These are phyloP conservation scores for Drosophila carrolli DNA, from an alignment of 1,140 invertebrate species.

Conservation along the genomic window DNA sequence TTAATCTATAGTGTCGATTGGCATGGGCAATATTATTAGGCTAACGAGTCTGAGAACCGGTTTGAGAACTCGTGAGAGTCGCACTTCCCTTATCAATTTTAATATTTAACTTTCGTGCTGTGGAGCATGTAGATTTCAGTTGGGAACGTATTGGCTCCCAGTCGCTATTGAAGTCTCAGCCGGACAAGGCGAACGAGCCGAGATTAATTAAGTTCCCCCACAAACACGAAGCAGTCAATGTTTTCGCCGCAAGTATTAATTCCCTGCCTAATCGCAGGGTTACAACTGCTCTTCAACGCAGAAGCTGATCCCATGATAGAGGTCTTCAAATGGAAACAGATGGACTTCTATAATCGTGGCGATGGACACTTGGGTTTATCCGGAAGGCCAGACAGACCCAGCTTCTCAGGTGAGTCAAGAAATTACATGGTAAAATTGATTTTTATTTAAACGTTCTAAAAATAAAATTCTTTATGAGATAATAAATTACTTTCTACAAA, in stretches of 20 bases:
- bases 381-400: slow-evolving; percentile 16
- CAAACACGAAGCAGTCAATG: slow-evolving; percentile 35
- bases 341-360: slow-evolving; percentile 84
- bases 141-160: slow-evolving; percentile 12
- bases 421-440: not conserved
- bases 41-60: slow-evolving; percentile 23
- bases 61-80: slow-evolving; percentile 24
- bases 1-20: not conserved
- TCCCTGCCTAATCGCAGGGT: slow-evolving; percentile 23
- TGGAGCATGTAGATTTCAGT: slow-evolving; percentile 9
- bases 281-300: slow-evolving; percentile 25
- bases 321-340: slow-evolving; percentile 84
- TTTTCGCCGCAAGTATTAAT: slow-evolving; percentile 35
- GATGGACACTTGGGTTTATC: slow-evolving; percentile 4
- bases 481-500: not conserved
- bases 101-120: slow-evolving; percentile 6
- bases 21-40: slow-evolving; percentile 1
- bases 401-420: slow-evolving; percentile 40
- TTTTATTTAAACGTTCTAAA: too few species aligned
- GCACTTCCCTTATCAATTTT: slow-evolving; percentile 44
- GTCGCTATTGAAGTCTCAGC: slow-evolving; percentile 26
- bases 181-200: slow-evolving; percentile 13
- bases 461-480: too few species aligned
- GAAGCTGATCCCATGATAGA: slow-evolving; percentile 76
- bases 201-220: slow-evolving; percentile 7